These are phyloP conservation scores for Ceratitis capitata DNA, from an alignment of 1,140 invertebrate species.

Conservation along the genomic window DNA sequence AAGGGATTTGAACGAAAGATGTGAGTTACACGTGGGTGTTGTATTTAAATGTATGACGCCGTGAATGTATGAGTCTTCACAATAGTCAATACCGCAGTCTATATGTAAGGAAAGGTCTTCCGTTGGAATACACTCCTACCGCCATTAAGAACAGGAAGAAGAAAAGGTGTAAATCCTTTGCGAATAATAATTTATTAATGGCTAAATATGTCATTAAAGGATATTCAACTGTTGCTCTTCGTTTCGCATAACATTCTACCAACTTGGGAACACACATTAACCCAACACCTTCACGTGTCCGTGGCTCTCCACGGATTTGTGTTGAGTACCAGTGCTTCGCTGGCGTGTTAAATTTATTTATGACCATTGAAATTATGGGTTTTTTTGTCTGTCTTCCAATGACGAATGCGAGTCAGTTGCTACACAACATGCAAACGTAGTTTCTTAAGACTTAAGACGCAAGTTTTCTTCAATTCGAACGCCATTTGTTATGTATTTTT, in stretches of 20 bases:
- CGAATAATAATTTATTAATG: too few species aligned
- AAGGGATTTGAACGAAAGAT: too few species aligned
- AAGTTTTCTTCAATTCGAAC: constrained; percentile 44
- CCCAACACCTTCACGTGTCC: neutral
- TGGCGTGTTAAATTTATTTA: constrained; percentile 60
- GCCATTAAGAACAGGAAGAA: too few species aligned
- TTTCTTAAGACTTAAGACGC: constrained; percentile 45
- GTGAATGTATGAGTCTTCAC: too few species aligned
- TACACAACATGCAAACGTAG: constrained; percentile 58
- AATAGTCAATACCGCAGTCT: too few species aligned
- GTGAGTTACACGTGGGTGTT: too few species aligned
- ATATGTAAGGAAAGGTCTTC: too few species aligned
- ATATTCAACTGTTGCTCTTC: neutral
- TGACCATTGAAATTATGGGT: constrained; percentile 53
- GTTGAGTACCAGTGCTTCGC: neutral
- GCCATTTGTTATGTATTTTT: constrained; percentile 48
- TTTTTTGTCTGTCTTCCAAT: constrained; percentile 53
- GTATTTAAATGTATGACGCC: too few species aligned
- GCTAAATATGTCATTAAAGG: neutral
- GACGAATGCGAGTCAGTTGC: constrained; percentile 47
- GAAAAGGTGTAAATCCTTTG: too few species aligned
- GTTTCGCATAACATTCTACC: neutral
- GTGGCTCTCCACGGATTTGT: too few species aligned
- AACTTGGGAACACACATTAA: neutral
- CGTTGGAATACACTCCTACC: too few species aligned